Conservation (phyloP, 30 jellyfish, hydroid and myxozoan species). For the Hydractinia echinata region DNA sequence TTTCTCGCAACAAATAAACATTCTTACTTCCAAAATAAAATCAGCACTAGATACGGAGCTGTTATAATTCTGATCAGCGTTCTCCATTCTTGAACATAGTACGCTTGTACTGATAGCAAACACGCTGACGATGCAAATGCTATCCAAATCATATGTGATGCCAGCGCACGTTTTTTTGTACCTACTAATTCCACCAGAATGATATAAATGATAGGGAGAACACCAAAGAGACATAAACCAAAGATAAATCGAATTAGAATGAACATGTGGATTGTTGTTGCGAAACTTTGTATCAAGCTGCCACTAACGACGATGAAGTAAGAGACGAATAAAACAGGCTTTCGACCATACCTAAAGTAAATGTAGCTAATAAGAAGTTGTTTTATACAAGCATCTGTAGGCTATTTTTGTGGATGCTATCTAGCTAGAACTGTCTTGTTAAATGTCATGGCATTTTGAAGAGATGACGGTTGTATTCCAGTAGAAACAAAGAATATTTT, state of each 20-base stretch:
- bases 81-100: slow-evolving; percentile 76
- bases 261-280: slow-evolving; percentile 47
- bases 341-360: slow-evolving; percentile 58
- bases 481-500: too few relatives aligned
- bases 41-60: slow-evolving; percentile 66
- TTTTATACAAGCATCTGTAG: too few relatives aligned
- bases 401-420: too few relatives aligned
- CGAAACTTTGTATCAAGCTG: slow-evolving; percentile 55
- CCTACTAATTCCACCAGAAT: slow-evolving; percentile 74
- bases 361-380: too few relatives aligned
- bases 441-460: too few relatives aligned
- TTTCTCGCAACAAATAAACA: background rate
- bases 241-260: slow-evolving; percentile 35
- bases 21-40: slow-evolving; percentile 70
- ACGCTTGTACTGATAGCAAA: slow-evolving; percentile 60
- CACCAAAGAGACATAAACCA: slow-evolving; percentile 75
- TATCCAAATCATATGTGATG: slow-evolving; percentile 61
- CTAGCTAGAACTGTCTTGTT: too few relatives aligned
- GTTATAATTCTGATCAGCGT: slow-evolving; percentile 51
- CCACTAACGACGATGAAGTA: slow-evolving; percentile 32
- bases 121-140: slow-evolving; percentile 55
- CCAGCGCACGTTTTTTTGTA: slow-evolving; percentile 60
- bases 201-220: slow-evolving; percentile 51
- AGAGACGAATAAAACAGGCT: slow-evolving; percentile 60
- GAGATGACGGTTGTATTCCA: too few relatives aligned